Evolutionary conservation across 2,113 vertebrate genomes (phyloP).

Genomic region (Gavialis gangeticus): DNA sequence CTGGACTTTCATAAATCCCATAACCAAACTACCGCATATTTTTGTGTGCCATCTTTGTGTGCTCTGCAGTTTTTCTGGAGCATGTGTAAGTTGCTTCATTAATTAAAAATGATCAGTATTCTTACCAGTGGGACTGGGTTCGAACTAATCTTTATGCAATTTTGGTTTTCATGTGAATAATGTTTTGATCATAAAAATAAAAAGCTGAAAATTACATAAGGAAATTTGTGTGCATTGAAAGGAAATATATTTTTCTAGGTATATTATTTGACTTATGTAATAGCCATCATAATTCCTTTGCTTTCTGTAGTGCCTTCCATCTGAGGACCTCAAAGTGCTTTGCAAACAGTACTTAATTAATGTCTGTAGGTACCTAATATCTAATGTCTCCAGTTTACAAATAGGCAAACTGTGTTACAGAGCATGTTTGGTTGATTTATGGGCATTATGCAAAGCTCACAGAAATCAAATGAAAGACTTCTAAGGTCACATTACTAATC

Average conservation of each 20-base stretch:
- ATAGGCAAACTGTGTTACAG: not conserved
- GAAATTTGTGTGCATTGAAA: no score
- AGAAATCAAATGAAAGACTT: not conserved
- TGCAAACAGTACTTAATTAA: not conserved
- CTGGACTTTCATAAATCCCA: no score
- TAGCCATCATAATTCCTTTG: not conserved
- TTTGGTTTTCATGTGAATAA: no score
- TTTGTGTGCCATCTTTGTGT: not conserved
- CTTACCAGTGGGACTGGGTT: no score
- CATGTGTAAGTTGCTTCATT: no score
- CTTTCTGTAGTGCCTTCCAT: no score
- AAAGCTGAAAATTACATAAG: no score
- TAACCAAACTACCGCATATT: not conserved
- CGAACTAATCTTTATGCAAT: no score
- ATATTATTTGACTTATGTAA: not conserved
- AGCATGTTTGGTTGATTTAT: not conserved
- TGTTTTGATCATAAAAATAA: no score
- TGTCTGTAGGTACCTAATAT: not conserved
- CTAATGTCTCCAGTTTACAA: not conserved
- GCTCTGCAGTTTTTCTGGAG: not conserved
- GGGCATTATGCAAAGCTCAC: not conserved
- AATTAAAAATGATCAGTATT: no score
- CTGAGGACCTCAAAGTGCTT: constrained; percentile 12
- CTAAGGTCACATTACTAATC: not conserved
- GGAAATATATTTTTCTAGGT: not conserved